A percentile compares a stretch with the other conserved stretches of the same genome.
Evolutionary conservation across 2,797 vertebrate species (phyloP).

Genomic region (Caiman crocodilus): DNA sequence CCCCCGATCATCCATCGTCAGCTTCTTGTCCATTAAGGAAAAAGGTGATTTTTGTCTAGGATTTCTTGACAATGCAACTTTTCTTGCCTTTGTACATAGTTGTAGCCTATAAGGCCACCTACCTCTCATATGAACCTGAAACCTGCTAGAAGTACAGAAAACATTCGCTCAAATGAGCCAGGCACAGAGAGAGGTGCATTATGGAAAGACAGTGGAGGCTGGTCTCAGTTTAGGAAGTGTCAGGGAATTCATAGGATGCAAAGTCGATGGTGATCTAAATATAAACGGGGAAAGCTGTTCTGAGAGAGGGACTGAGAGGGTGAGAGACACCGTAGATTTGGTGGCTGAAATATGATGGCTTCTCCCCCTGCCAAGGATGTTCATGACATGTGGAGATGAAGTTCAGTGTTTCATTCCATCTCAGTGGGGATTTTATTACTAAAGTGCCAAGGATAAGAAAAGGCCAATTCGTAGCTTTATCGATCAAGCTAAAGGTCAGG

Average conservation of each 20-base stretch:
- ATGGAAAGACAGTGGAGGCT: neutral
- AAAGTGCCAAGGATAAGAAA: slow-evolving; percentile 76
- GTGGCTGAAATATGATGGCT: slow-evolving; percentile 66
- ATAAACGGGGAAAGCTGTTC: slow-evolving; percentile 46
- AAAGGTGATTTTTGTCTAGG: neutral
- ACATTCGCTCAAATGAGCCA: neutral
- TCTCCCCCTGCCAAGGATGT: slow-evolving; percentile 67
- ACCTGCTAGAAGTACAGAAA: neutral
- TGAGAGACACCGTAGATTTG: slow-evolving; percentile 59
- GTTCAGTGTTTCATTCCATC: slow-evolving; percentile 77
- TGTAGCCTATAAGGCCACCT: neutral
- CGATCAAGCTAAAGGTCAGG: slow-evolving; percentile 83
- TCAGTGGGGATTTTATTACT: slow-evolving; percentile 74
- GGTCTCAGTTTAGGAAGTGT: neutral
- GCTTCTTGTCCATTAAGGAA: neutral
- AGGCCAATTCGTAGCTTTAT: slow-evolving; percentile 79
- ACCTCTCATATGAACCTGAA: neutral
- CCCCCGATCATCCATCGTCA: neutral
- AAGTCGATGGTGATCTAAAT: slow-evolving; percentile 15
- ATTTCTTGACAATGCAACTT: neutral
- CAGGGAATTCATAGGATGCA: slow-evolving; percentile 32
- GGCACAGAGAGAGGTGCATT: neutral
- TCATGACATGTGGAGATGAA: slow-evolving; percentile 74
- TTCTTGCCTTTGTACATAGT: neutral
- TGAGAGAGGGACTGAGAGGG: neutral